phyloP scores from a whole-genome alignment of 2,113 vertebrate genomes.

The Gracilinanus agilis region DNA sequence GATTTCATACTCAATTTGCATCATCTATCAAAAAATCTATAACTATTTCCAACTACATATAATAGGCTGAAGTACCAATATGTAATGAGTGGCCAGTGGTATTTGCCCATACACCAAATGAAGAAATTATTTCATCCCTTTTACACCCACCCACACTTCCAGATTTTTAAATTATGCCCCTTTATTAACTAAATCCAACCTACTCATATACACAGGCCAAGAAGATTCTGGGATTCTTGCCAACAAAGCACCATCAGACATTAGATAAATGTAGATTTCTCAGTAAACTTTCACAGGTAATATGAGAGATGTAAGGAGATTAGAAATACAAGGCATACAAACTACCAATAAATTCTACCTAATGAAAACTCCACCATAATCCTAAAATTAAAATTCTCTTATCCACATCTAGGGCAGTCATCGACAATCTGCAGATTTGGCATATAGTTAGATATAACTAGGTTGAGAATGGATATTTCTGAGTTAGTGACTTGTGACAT shows the following conservation, averaged over 20 bases:
- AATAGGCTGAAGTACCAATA: slow-evolving; percentile 40
- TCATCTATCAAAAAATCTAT: slow-evolving; percentile 47
- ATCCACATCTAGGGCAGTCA: background rate
- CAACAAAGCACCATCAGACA: slow-evolving; percentile 13
- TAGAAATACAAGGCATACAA: background rate
- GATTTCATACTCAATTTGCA: slow-evolving; percentile 14
- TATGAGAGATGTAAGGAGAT: background rate
- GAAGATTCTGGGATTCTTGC: slow-evolving; percentile 38
- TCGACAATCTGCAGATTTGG: background rate
- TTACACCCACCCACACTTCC: background rate
- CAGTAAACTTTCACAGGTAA: background rate
- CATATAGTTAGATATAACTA: background rate
- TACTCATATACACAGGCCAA: background rate
- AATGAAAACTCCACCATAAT: slow-evolving; percentile 20
- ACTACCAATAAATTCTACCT: background rate
- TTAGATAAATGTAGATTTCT: background rate
- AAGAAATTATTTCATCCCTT: slow-evolving; percentile 37
- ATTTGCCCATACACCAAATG: background rate
- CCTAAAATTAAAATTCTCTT: background rate
- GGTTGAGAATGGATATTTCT: background rate
- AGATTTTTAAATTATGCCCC: background rate
- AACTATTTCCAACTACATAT: slow-evolving; percentile 16
- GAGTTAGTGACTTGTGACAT: background rate
- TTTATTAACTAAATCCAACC: background rate
- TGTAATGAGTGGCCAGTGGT: background rate